Evolutionary conservation across 2,888 invertebrate species (phyloP).

Genomic region (Gnatocerus cornutus): DNA sequence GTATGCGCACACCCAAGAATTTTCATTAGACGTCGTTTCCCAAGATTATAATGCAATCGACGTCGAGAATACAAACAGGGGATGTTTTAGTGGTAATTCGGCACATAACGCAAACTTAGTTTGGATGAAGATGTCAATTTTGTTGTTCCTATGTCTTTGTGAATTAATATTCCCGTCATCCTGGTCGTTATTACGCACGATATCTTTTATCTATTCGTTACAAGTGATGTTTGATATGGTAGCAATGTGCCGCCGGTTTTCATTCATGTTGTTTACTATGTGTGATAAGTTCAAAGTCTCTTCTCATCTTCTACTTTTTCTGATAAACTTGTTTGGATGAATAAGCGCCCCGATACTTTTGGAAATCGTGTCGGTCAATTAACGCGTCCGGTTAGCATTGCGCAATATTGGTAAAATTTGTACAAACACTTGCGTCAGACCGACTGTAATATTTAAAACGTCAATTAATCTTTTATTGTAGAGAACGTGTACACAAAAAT

Average conservation of each 20-base stretch:
- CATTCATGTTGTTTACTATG: slow-evolving; percentile 39
- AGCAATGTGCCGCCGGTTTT: slow-evolving; percentile 28
- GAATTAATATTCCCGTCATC: slow-evolving; percentile 33
- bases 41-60: slow-evolving; percentile 35
- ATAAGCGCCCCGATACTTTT: background rate
- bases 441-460: slow-evolving; percentile 23
- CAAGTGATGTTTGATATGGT: slow-evolving; percentile 24
- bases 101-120: slow-evolving; percentile 37
- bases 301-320: slow-evolving; percentile 6
- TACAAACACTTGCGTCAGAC: slow-evolving; percentile 32
- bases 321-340: slow-evolving; percentile 16
- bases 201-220: slow-evolving; percentile 32
- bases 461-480: slow-evolving; percentile 29
- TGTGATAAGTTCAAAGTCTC: slow-evolving; percentile 37
- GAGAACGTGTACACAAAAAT: slow-evolving; percentile 20
- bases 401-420: slow-evolving; percentile 24
- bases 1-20: slow-evolving; percentile 14
- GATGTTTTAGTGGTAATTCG: slow-evolving; percentile 38
- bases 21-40: slow-evolving; percentile 27
- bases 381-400: slow-evolving; percentile 19
- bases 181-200: slow-evolving; percentile 35
- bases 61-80: slow-evolving; percentile 31
- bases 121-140: slow-evolving; percentile 30
- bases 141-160: slow-evolving; percentile 8
- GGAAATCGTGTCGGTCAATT: background rate